Evolutionary conservation across 1,140 invertebrate species (phyloP), one percentile per base, ranked within the genome.

Genomic region (Musca vetustissima): DNA sequence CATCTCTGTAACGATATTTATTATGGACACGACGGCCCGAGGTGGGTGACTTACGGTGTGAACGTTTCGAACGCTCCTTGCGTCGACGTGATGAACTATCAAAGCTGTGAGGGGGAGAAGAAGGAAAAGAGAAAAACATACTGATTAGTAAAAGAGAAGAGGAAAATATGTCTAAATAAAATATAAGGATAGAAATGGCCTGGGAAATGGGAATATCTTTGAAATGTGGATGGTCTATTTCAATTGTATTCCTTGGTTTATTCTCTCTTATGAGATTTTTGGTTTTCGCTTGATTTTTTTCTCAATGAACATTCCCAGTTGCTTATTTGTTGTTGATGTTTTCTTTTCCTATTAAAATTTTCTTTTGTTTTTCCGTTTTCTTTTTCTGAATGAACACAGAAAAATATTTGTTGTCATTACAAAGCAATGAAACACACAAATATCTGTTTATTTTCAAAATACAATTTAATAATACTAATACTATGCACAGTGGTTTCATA

Each of bases 51-150:
- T 86, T 86, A 71, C 80, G 85, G 74, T 87, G 87, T 72, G 87
- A 88, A 73, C 87, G 83, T 83, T 88, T 88, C 70, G 86, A 87
- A 70, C 87, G 85, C 80, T 88, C 86, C 83, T 86, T 86, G 74
- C 86, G 84, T 70, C 87, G 85, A 74, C 86, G 84, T 83, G 86
- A 87, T 77, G 85, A 85, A 77, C 86, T 86, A 83, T 88, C 87
- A 80, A 86, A 87, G 83, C 87, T 88, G 83, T 3, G 8, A 28
- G 28, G 28, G 8, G 28, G 8, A 17, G 78, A 78, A 70, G 66
- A 17, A 24, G 61, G 66, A 65, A 14, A 66, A 66, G 48, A 70
- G 50, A 67, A 64, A 28, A 28, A 66, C 4, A 25, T 14, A 64
- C 55, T 36, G n/a, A 68, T 66, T 71, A 53, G 64, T 53, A 57